phyloP scores from a whole-genome alignment of 2,888 invertebrate genomes.

The Leptopilina drosophilae region DNA sequence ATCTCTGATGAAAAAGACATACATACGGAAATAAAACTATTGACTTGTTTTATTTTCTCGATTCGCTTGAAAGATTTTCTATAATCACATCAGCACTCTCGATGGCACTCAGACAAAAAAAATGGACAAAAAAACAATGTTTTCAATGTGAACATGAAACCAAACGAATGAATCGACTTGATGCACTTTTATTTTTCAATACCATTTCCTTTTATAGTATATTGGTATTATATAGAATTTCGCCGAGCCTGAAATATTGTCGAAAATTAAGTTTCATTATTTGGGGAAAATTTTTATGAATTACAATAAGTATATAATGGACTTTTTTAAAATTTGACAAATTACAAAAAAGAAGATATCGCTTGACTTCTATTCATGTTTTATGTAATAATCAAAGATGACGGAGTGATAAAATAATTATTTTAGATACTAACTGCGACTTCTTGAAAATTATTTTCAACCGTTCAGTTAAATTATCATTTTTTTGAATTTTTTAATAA shows the following conservation, averaged over 20 bases:
- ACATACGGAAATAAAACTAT: conserved; percentile 71
- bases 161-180: conserved; percentile 81
- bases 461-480: too few species aligned
- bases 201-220: conserved; percentile 83
- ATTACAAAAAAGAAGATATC: too few species aligned
- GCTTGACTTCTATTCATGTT: too few species aligned
- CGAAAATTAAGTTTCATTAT: conserved; percentile 42
- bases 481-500: too few species aligned
- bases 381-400: too few species aligned
- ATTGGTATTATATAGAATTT: conserved; percentile 79
- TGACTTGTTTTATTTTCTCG: conserved; percentile 77
- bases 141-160: conserved; percentile 79
- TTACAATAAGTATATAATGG: too few species aligned
- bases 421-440: too few species aligned
- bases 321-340: too few species aligned
- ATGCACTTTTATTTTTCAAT: conserved; percentile 80
- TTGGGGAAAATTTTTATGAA: background rate
- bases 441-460: too few species aligned
- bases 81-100: conserved; percentile 79
- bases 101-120: conserved; percentile 83
- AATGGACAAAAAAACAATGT: conserved; percentile 86
- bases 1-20: conserved; percentile 78
- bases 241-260: conserved; percentile 76
- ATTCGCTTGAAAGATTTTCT: conserved; percentile 77
- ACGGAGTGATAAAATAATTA: too few species aligned